Conservation (phyloP, 2,113 vertebrate genomes). For the Loxodonta africana region DNA sequence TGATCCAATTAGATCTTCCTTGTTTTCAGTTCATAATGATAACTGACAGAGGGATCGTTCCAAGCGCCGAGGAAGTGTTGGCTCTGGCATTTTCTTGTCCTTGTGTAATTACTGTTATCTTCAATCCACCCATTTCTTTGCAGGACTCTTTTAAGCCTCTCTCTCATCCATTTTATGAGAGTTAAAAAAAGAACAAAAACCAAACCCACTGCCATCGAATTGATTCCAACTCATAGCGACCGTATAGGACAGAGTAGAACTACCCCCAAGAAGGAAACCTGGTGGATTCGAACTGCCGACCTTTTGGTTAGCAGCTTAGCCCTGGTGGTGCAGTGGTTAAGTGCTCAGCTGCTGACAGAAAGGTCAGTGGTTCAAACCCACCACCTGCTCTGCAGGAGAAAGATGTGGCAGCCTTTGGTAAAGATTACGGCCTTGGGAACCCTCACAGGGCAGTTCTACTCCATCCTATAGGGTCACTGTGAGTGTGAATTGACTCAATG, state of each 20-base stretch:
- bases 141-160: constrained; percentile 25
- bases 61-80: not conserved
- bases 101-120: not conserved
- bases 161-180: not conserved
- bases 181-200: not conserved
- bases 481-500: not conserved
- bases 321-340: not conserved
- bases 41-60: not conserved
- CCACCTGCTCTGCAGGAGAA: not conserved
- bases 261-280: no score
- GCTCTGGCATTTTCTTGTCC: not conserved
- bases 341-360: not conserved
- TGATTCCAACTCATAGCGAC: no score
- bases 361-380: not conserved
- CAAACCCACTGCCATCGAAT: no score
- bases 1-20: not conserved
- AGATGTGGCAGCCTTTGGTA: not conserved
- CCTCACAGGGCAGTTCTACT: not conserved
- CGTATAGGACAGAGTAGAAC: no score
- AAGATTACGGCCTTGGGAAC: not conserved
- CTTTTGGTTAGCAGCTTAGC: no score
- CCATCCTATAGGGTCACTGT: not conserved
- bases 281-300: no score
- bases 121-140: not conserved
- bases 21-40: not conserved